Evolutionary conservation across 2,113 vertebrate genomes (phyloP).

Genomic region (Garra rufa): DNA sequence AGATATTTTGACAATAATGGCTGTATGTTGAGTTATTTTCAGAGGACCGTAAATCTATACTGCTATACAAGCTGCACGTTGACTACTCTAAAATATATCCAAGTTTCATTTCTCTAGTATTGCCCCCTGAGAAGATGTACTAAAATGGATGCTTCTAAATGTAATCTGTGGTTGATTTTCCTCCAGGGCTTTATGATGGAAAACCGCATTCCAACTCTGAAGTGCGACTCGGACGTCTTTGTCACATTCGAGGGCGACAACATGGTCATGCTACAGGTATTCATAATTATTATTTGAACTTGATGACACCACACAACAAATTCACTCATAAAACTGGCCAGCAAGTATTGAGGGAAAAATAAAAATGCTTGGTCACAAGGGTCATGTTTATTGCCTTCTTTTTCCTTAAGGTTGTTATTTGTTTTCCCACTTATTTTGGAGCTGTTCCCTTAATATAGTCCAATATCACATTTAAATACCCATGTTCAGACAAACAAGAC

Average conservation of each 20-base stretch:
- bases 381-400: conserved; percentile 26
- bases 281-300: not conserved
- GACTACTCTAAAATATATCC: too few species aligned
- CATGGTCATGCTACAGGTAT: conserved; percentile 74
- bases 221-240: conserved; percentile 72
- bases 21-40: too few species aligned
- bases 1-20: too few species aligned
- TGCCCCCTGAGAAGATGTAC: too few species aligned
- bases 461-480: conserved; percentile 40
- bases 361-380: conserved; percentile 47
- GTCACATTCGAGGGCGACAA: conserved; percentile 77
- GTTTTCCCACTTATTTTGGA: conserved; percentile 46
- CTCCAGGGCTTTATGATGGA: conserved; percentile 73
- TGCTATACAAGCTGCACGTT: too few species aligned
- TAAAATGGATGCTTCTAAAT: too few species aligned
- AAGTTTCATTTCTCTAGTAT: too few species aligned
- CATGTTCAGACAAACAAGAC: conserved; percentile 38
- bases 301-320: not conserved
- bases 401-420: conserved; percentile 57
- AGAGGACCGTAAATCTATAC: too few species aligned
- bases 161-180: conserved; percentile 17
- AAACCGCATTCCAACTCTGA: conserved; percentile 68
- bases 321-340: not conserved
- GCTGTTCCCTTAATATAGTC: conserved; percentile 22
- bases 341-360: not conserved